These are phyloP conservation scores for Omphaloscelis lunosa DNA, from an alignment of 2,888 invertebrate species.

Conservation along the genomic window DNA sequence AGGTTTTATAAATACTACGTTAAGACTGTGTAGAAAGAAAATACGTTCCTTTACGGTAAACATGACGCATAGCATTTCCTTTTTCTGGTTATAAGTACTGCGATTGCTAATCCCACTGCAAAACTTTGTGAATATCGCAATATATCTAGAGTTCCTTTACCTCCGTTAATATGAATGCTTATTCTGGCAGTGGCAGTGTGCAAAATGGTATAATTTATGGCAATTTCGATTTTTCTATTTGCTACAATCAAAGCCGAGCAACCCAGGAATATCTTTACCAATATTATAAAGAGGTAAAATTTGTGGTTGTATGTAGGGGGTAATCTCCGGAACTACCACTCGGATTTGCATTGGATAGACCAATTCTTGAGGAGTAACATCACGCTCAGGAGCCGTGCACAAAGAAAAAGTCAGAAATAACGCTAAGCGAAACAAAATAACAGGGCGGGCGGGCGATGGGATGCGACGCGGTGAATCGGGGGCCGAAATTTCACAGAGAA, in stretches of 20 bases:
- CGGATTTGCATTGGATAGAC: no score
- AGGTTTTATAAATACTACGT: neutral
- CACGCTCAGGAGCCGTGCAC: no score
- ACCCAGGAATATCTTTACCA: neutral
- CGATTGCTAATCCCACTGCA: neutral
- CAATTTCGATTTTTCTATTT: neutral
- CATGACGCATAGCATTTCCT: neutral
- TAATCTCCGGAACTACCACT: no score
- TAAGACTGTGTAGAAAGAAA: neutral
- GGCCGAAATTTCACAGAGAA: no score
- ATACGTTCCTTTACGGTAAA: no score
- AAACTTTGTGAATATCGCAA: neutral
- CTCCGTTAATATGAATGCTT: neutral
- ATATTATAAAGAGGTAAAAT: no score
- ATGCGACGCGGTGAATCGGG: neutral
- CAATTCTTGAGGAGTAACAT: no score
- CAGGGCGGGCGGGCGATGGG: no score
- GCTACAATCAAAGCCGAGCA: constrained; percentile 10
- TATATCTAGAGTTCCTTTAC: neutral
- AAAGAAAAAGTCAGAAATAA: no score
- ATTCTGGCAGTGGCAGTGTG: neutral
- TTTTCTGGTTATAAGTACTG: neutral
- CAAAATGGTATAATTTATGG: neutral
- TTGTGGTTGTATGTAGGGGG: no score
- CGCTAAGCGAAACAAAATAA: no score